These are phyloP conservation scores for Acrossocheilus wenchowensis DNA, from an alignment of 2,797 vertebrate genomes.

Conservation along the genomic window DNA sequence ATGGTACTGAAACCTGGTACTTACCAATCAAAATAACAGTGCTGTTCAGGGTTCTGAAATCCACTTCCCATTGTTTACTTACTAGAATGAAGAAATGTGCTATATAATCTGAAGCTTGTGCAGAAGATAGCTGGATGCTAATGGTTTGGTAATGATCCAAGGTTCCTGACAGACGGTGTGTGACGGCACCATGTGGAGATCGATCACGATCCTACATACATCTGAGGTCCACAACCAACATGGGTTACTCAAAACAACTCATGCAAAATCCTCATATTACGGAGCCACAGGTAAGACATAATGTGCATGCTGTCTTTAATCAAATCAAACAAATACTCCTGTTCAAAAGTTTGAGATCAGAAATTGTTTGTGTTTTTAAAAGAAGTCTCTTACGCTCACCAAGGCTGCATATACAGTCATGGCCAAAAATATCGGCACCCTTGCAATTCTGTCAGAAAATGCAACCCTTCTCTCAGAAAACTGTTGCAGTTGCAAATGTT, in stretches of 20 bases:
- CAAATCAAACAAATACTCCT: background rate
- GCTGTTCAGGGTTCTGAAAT: background rate
- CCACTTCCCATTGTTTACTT: background rate
- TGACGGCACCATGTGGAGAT: conserved; percentile 73
- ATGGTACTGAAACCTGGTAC: background rate
- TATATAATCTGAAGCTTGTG: background rate
- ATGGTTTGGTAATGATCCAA: conserved; percentile 40
- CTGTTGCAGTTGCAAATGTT: no score
- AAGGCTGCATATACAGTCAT: background rate
- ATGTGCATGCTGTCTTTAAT: background rate
- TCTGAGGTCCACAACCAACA: conserved; percentile 53
- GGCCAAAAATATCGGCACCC: no score
- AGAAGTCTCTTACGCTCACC: background rate
- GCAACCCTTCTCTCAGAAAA: no score
- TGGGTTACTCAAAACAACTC: background rate
- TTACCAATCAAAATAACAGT: background rate
- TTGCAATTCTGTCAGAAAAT: no score
- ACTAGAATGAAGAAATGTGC: background rate
- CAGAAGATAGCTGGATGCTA: background rate
- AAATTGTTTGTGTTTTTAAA: background rate
- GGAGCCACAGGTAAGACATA: background rate
- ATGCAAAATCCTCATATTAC: background rate
- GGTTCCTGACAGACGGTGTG: conserved; percentile 64
- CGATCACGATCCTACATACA: conserved; percentile 70
- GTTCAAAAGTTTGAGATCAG: background rate